Conservation (phyloP, 2,797 vertebrate genomes). For the Lepus townsendii region DNA sequence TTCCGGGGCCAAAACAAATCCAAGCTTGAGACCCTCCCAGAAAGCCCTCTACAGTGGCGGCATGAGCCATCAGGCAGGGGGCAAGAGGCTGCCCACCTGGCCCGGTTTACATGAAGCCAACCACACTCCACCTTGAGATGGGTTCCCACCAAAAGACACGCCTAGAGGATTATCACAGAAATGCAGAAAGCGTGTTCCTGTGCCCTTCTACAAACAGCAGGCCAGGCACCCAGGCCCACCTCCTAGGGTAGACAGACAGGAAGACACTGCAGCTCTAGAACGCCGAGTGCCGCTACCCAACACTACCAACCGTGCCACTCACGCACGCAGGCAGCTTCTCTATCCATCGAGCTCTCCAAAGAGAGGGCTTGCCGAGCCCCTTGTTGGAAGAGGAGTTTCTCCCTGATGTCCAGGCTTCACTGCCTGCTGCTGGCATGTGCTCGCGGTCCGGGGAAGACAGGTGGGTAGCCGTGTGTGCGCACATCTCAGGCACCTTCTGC, state of each 20-base stretch:
- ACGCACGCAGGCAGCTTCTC: neutral
- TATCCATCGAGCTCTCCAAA: slow-evolving; percentile 42
- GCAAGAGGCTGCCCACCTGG: neutral
- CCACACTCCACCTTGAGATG: neutral
- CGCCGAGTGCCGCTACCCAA: no score
- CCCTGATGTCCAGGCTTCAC: neutral
- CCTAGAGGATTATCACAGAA: neutral
- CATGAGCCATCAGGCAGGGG: neutral
- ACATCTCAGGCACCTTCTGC: neutral
- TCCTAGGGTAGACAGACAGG: neutral
- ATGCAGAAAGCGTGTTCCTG: neutral
- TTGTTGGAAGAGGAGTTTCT: neutral
- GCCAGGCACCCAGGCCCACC: neutral
- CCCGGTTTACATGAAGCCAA: neutral
- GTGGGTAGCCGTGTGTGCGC: neutral
- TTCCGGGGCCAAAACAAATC: neutral
- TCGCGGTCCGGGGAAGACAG: neutral
- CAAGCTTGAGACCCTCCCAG: neutral
- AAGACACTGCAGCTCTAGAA: neutral
- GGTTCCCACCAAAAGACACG: neutral
- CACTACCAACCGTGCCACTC: neutral
- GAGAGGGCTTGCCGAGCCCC: neutral
- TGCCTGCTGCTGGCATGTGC: neutral
- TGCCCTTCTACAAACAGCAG: neutral
- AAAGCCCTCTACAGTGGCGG: neutral